These are phyloP conservation scores for Agrochola circellaris DNA, from an alignment of 2,888 invertebrate genomes.

Conservation along the genomic window DNA sequence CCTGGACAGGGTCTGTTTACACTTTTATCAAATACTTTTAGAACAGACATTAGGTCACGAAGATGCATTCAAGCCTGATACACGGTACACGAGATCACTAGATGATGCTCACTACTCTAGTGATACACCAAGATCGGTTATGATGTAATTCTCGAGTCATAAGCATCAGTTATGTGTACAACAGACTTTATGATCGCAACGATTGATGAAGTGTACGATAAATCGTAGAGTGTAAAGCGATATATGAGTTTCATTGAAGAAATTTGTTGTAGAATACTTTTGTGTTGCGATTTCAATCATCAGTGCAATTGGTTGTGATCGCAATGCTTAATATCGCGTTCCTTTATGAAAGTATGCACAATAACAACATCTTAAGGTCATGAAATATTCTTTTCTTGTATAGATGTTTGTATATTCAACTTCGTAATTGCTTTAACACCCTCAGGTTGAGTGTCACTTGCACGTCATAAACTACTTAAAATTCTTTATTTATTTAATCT, in stretches of 20 bases:
- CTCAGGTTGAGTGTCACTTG: neutral
- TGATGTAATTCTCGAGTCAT: neutral
- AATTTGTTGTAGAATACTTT: neutral
- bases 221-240: conserved; percentile 19
- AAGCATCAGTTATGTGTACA: neutral
- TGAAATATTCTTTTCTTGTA: neutral
- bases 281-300: neutral
- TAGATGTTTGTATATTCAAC: neutral
- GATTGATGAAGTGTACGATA: conserved; percentile 22
- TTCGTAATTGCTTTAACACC: neutral
- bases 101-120: neutral
- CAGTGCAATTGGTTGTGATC: neutral
- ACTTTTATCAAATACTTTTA: too few relatives aligned
- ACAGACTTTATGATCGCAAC: neutral
- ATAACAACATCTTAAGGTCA: neutral
- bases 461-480: neutral
- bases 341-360: neutral
- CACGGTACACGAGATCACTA: neutral
- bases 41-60: too few relatives aligned
- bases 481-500: too few relatives aligned
- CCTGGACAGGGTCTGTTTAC: too few relatives aligned
- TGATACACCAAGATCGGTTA: neutral
- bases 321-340: neutral
- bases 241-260: conserved; percentile 20
- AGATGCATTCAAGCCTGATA: too few relatives aligned